Evolutionary conservation across 1,140 invertebrate species (phyloP), one percentile per base, ranked within the genome.

Genomic region (Nixonia krombeini): DNA sequence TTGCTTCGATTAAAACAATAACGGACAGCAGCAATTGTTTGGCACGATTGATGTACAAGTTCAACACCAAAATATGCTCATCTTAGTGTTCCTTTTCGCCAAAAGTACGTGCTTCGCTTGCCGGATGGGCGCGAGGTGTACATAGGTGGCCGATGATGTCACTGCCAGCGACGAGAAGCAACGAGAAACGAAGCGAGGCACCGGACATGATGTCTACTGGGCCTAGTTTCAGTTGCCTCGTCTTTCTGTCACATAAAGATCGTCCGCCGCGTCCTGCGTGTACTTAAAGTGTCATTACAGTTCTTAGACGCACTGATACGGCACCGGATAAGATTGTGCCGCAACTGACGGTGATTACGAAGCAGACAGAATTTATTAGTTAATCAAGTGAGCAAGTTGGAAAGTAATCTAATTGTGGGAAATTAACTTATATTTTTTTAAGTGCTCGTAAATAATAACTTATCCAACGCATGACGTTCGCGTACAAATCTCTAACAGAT

Each of bases 71-170:
- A 75, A 81, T 83, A 80, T 80, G 79, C 77, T 75, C 67, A 66
- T 78, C 68, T 55, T 46, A 49, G 63, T 78, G 47, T 47, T 76
- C 46, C 37, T 61, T 75, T 77, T 72, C 66, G 66, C 21, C 51
- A 51, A 77, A 73, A 72, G 59, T 76, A 83, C 80, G 80, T 82
- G 79, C 71, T 59, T 51, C 41, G 80, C 41, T 45, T 83, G 64
- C 70, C 57, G 61, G 65, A 82, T 76, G 64, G 52, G 70, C 50
- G 69, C 55, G 63, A 75, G 66, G 49, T 75, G 70, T 71, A 75
- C 77, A 81, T 79, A 78, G 75, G 73, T 76, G 74, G 69, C 67
- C 74, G 76, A 75, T 84, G 82, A 83, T 82, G 80, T 83, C 82
- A 82, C 76, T 75, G 29, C 50, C 35, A 62, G 42, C 38, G 55